Evolutionary conservation across 1,140 invertebrate species (phyloP), one percentile per base, ranked within the genome.

Genomic region (Caenorhabditis remanei): DNA sequence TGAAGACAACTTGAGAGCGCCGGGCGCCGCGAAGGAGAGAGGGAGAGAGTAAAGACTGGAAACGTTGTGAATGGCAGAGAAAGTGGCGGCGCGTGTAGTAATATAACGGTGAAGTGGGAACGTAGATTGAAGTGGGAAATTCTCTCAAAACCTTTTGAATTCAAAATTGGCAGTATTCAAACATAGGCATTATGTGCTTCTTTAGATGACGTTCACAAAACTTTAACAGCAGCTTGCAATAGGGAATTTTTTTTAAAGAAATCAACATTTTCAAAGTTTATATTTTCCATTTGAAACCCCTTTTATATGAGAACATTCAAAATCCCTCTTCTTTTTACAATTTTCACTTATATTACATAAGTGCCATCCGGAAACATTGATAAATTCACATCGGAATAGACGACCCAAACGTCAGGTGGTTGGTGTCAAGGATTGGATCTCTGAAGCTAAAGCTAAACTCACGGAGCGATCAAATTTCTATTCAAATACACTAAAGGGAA

Each of bases 381-480:
- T 71, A 46, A 71, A 71, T 43, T 43, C 46, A 43, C 21, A 50
- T 79, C 46, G 21, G 46, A 8, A 79, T n/a, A 79, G 71, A 79
- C 71, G 13, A 6, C 2, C 40, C 32, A 63, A 24, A 71, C 65
- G 46, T 50, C 43, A 79, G 71, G 71, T 79, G 71, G 71, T 79
- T 71, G 43, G 65, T 71, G 19, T 50, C 71, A 79, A 50, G 71
- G 71, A 79, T 79, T 79, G 41, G 43, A 50, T 79, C n/a, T 50
- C 43, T 71, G 65, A 46, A 71, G 65, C 3, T 24, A 14, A 79
- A 79, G 71, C 46, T 50, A 50, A 79, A 79, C 46, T 79, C 71
- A 48, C n/a, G 46, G n/a, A 79, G 71, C 71, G 71, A 79, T 79
- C 71, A 48, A 24, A 24, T 79, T 79, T 79, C 71, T 79, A 79